A percentile compares a stretch with the other conserved stretches of the same genome.
phyloP scores from a whole-genome alignment of 2,113 vertebrate genomes.

The Promerops cafer region DNA sequence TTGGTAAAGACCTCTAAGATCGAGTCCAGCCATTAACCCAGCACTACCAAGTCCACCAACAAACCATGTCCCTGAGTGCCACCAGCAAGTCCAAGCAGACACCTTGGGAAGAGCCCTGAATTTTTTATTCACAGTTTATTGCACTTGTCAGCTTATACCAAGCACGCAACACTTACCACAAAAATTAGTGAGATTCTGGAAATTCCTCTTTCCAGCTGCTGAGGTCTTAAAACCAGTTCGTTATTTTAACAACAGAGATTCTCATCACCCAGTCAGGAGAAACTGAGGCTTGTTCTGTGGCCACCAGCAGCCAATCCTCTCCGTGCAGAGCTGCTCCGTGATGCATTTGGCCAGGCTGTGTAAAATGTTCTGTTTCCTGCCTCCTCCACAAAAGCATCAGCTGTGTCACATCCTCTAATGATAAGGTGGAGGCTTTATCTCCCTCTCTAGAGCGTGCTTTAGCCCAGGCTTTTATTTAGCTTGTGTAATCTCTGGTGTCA shows the following conservation, averaged over 20 bases:
- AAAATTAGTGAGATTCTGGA: background rate
- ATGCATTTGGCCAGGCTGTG: background rate
- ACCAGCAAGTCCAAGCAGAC: background rate
- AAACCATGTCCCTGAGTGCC: background rate
- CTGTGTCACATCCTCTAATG: background rate
- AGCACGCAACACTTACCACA: background rate
- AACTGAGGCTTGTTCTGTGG: background rate
- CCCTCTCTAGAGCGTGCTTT: background rate
- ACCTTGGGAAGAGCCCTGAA: background rate
- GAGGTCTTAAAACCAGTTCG: background rate
- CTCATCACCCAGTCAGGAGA: background rate
- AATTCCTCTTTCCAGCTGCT: background rate
- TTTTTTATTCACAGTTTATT: background rate
- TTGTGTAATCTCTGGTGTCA: background rate
- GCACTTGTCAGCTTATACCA: background rate
- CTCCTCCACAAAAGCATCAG: background rate
- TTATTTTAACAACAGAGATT: background rate
- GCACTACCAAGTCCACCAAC: background rate
- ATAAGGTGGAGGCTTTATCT: background rate
- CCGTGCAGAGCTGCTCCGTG: background rate
- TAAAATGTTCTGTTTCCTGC: background rate
- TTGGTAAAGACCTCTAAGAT: background rate
- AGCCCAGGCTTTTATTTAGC: background rate
- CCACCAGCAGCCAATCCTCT: background rate
- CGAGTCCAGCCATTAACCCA: rapidly evolving